Evolutionary conservation across 1,140 invertebrate genomes (phyloP).

Genomic region (Bombus pascuorum): DNA sequence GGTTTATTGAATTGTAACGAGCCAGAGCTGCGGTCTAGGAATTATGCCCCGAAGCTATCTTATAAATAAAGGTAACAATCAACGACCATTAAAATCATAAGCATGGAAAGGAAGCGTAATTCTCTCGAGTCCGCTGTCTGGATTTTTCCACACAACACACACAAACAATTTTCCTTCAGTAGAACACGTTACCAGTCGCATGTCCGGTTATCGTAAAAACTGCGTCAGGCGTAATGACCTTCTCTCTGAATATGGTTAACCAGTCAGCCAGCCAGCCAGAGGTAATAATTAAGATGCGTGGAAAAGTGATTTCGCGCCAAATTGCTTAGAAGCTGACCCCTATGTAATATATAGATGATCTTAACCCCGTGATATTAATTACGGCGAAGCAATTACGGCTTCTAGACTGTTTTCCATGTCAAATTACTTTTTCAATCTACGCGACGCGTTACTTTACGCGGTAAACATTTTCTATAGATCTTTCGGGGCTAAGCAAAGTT

Average conservation of each 20-base stretch:
- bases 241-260: slow-evolving; percentile 76
- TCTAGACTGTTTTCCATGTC: background rate
- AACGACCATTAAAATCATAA: slow-evolving; percentile 61
- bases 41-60: slow-evolving; percentile 39
- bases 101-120: slow-evolving; percentile 59
- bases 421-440: background rate
- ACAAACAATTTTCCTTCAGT: slow-evolving; percentile 58
- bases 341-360: background rate
- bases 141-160: slow-evolving; percentile 57
- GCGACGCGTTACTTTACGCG: background rate
- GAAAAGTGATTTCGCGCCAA: slow-evolving; percentile 75
- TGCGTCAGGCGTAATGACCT: slow-evolving; percentile 76
- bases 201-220: slow-evolving; percentile 70
- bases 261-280: slow-evolving; percentile 69
- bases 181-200: slow-evolving; percentile 50
- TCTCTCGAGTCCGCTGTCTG: slow-evolving; percentile 32
- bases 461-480: background rate
- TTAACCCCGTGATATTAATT: slow-evolving; percentile 19
- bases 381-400: background rate
- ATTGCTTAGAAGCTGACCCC: slow-evolving; percentile 60
- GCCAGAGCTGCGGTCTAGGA: slow-evolving; percentile 12
- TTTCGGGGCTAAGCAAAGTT: background rate
- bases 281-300: slow-evolving; percentile 76
- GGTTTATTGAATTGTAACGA: slow-evolving; percentile 7
- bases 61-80: slow-evolving; percentile 59